Conservation (phyloP, 1,140 invertebrate genomes). For the Drosophila leontia region DNA sequence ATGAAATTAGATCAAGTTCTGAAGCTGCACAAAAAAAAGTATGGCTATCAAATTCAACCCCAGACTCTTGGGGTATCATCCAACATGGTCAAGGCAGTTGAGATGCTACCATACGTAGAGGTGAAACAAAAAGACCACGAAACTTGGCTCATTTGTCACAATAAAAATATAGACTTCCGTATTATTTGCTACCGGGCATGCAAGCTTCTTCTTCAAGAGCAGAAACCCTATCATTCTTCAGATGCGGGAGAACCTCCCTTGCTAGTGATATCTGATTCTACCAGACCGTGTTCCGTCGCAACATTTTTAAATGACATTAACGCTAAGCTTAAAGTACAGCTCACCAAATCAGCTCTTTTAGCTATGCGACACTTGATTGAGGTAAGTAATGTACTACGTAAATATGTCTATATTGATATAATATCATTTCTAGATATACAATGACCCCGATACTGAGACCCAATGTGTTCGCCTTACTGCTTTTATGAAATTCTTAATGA, state of each 20-base stretch:
- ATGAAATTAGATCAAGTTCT: slow-evolving; percentile 79
- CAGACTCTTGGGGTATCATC: slow-evolving; percentile 66
- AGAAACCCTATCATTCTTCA: background rate
- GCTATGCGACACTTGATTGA: slow-evolving; percentile 82
- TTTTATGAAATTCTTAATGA: slow-evolving; percentile 73
- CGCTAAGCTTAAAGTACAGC: slow-evolving; percentile 54
- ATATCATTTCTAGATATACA: slow-evolving; percentile 43
- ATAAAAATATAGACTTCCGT: slow-evolving; percentile 69
- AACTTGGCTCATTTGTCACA: slow-evolving; percentile 78
- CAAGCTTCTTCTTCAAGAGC: slow-evolving; percentile 51
- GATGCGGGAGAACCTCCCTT: background rate
- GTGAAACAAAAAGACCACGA: slow-evolving; percentile 59
- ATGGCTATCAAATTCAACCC: slow-evolving; percentile 78
- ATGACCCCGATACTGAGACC: slow-evolving; percentile 39
- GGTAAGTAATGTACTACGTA: slow-evolving; percentile 38
- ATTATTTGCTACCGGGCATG: slow-evolving; percentile 68
- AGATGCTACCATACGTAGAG: slow-evolving; percentile 79
- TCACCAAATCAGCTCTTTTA: slow-evolving; percentile 54
- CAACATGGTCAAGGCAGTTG: slow-evolving; percentile 64
- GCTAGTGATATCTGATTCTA: background rate
- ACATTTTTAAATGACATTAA: slow-evolving; percentile 66
- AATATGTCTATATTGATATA: background rate
- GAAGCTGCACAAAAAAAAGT: slow-evolving; percentile 81
- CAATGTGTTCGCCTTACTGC: slow-evolving; percentile 61
- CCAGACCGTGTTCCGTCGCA: slow-evolving; percentile 9